Percentiles rank a stretch among this genome's conserved stretches.
Evolutionary conservation across 2,113 vertebrate genomes (phyloP).

Genomic region (Planiliza haematocheilus): DNA sequence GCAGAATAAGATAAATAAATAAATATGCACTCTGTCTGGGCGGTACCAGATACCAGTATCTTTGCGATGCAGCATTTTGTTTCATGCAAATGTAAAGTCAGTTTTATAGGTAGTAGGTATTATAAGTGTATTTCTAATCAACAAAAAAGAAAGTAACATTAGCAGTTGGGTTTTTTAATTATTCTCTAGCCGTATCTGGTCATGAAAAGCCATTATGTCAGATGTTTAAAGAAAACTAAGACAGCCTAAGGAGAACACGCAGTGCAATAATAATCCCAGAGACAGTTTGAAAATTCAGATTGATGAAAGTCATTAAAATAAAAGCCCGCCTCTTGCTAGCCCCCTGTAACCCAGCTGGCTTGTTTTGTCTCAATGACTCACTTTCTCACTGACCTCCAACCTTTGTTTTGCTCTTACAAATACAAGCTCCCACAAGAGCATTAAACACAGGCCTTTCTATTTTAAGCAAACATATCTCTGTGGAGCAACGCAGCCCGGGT

Average conservation of each 20-base stretch:
- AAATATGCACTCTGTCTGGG: not conserved
- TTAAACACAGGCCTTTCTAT: constrained; percentile 67
- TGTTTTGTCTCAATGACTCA: constrained; percentile 53
- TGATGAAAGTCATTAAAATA: not conserved
- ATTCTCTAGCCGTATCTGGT: too few relatives aligned
- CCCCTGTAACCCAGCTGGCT: constrained; percentile 3
- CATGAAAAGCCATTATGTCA: too few relatives aligned
- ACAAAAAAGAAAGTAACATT: too few relatives aligned
- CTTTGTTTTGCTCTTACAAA: constrained; percentile 78
- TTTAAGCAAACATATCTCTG: constrained; percentile 57
- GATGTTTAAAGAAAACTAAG: not conserved
- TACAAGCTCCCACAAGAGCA: constrained; percentile 58
- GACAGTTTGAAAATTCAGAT: not conserved
- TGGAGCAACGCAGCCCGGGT: constrained; percentile 23
- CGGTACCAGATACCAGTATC: not conserved
- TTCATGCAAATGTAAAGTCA: too few relatives aligned
- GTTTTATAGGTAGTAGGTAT: too few relatives aligned
- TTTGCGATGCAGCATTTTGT: too few relatives aligned
- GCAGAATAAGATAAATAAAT: constrained; percentile 27
- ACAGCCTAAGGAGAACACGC: not conserved
- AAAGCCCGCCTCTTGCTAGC: not conserved
- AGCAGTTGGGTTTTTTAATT: too few relatives aligned
- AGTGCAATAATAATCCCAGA: not conserved
- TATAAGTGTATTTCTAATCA: too few relatives aligned
- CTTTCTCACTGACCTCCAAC: constrained; percentile 70